phyloP scores from a whole-genome alignment of 2,888 invertebrate species.

The Leucophenga maculata region DNA sequence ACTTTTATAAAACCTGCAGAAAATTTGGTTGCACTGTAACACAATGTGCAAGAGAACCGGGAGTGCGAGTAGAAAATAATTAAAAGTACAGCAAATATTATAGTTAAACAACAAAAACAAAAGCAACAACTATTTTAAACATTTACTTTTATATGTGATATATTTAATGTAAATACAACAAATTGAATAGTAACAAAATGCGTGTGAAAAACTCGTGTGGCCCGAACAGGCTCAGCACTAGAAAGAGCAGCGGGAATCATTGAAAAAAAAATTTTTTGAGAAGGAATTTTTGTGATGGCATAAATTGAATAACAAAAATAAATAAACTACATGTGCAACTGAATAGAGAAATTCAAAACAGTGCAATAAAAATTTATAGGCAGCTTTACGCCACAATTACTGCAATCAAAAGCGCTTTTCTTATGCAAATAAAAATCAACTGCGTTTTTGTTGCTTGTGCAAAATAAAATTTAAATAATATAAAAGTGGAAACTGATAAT shows the following conservation, averaged over 20 bases:
- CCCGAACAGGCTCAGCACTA: slow-evolving; percentile 35
- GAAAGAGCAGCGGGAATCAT: too few relatives aligned
- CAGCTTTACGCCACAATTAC: slow-evolving; percentile 20
- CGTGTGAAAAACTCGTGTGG: slow-evolving; percentile 51
- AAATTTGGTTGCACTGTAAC: background rate
- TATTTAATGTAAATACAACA: background rate
- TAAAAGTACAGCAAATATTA: too few relatives aligned
- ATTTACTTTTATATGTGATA: slow-evolving; percentile 34
- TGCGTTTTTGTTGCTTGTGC: slow-evolving; percentile 16
- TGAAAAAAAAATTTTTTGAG: background rate
- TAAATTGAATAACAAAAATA: slow-evolving; percentile 14
- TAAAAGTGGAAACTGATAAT: too few relatives aligned
- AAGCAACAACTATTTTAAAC: slow-evolving; percentile 30
- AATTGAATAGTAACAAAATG: slow-evolving; percentile 39
- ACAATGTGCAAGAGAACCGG: background rate
- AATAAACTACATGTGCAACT: background rate
- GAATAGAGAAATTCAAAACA: slow-evolving; percentile 32
- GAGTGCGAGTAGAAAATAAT: too few relatives aligned
- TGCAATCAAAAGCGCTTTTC: slow-evolving; percentile 23
- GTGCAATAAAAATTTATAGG: slow-evolving; percentile 34
- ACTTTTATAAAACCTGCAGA: too few relatives aligned
- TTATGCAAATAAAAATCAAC: slow-evolving; percentile 7
- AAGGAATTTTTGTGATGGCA: slow-evolving; percentile 4
- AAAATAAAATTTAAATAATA: slow-evolving; percentile 20
- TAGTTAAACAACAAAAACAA: slow-evolving; percentile 6